phyloP scores from a whole-genome alignment of 2,113 vertebrate genomes.

The Heterotis niloticus region DNA sequence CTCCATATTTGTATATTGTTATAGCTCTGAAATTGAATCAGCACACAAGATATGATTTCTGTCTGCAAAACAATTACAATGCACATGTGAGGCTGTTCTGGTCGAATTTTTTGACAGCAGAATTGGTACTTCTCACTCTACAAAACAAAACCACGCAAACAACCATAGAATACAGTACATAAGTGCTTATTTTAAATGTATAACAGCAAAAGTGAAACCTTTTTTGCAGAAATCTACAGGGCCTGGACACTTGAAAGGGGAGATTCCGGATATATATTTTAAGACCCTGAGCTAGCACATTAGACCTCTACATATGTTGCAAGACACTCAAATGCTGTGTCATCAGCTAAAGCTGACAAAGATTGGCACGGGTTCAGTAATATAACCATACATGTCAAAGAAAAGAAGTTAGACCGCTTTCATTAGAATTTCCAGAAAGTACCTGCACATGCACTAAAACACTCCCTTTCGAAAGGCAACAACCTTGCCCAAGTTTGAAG shows the following conservation, averaged over 20 bases:
- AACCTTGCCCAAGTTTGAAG: neutral
- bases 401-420: too few relatives aligned
- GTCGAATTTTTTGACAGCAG: too few relatives aligned
- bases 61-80: too few relatives aligned
- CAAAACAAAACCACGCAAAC: too few relatives aligned
- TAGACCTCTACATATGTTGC: conserved; percentile 41
- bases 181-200: neutral
- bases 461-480: neutral
- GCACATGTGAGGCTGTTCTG: too few relatives aligned
- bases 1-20: too few relatives aligned
- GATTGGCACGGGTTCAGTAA: conserved; percentile 10
- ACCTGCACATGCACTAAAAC: neutral
- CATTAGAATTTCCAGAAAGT: neutral
- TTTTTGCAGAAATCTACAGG: conserved; percentile 22
- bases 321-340: conserved; percentile 43
- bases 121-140: too few relatives aligned
- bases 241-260: conserved; percentile 33
- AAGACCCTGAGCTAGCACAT: conserved; percentile 48
- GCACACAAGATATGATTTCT: too few relatives aligned
- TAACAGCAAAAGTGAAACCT: neutral
- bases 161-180: neutral
- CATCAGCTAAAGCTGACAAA: conserved; percentile 20
- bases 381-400: neutral
- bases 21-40: too few relatives aligned
- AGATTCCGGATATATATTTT: conserved; percentile 62